phyloP scores from a whole-genome alignment of 2,113 vertebrate species.

The Scophthalmus maximus region DNA sequence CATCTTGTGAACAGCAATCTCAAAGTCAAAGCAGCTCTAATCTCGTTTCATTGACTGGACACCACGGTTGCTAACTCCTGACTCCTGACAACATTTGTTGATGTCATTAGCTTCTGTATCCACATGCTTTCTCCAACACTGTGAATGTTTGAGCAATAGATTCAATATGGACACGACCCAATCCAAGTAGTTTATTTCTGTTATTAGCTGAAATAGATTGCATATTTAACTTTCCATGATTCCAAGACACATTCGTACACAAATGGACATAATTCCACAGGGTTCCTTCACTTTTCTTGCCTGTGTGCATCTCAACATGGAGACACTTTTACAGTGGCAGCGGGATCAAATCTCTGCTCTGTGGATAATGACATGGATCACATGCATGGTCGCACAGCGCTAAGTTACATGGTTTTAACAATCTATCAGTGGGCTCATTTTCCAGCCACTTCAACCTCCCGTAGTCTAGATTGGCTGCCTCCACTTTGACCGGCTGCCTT shows the following conservation, averaged over 20 bases:
- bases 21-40: neutral
- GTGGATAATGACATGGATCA: slow-evolving; percentile 72
- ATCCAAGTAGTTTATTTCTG: neutral
- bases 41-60: neutral
- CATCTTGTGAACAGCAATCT: neutral
- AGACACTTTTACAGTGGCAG: slow-evolving; percentile 57
- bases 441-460: slow-evolving; percentile 55
- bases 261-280: neutral
- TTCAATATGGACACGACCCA: neutral
- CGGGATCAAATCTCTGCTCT: slow-evolving; percentile 64
- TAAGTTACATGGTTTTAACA: slow-evolving; percentile 69
- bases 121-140: neutral
- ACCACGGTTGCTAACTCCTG: neutral
- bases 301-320: slow-evolving; percentile 49
- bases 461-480: slow-evolving; percentile 20
- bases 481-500: slow-evolving; percentile 47
- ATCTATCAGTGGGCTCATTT: slow-evolving; percentile 64
- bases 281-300: neutral
- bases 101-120: neutral
- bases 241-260: neutral
- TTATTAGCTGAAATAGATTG: neutral
- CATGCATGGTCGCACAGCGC: slow-evolving; percentile 66
- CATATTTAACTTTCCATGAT: too few species aligned
- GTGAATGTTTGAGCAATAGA: neutral
- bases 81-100: neutral